A percentile compares a stretch with the other conserved stretches of the same genome.
phyloP scores from a whole-genome alignment of 2,888 invertebrate genomes.

The Mayetiola destructor region DNA sequence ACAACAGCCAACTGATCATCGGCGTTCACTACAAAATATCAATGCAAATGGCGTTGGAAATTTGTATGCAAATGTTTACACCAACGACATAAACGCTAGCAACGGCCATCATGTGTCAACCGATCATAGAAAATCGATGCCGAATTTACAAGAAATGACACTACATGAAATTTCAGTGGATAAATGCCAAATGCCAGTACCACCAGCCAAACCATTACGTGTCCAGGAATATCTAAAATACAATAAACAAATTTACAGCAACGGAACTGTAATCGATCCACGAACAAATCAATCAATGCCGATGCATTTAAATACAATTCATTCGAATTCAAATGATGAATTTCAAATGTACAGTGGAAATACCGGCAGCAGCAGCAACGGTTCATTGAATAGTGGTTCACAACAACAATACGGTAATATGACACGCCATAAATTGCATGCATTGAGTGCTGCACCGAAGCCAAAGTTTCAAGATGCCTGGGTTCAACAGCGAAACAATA shows the following conservation, averaged over 20 bases:
- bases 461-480: conserved; percentile 48
- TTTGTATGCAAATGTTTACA: conserved; percentile 12
- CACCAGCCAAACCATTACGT: conserved; percentile 43
- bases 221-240: conserved; percentile 17
- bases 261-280: neutral
- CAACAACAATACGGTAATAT: conserved; percentile 45
- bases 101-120: conserved; percentile 31
- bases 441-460: conserved; percentile 62
- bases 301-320: conserved; percentile 17
- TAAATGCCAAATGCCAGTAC: conserved; percentile 27
- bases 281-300: conserved; percentile 26
- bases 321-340: conserved; percentile 39
- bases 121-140: conserved; percentile 44
- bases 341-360: conserved; percentile 39
- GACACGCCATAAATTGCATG: conserved; percentile 53
- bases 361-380: conserved; percentile 27
- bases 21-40: conserved; percentile 50
- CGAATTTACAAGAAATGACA: conserved; percentile 39
- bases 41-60: conserved; percentile 34
- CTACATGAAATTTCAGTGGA: conserved; percentile 24
- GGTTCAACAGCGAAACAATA: conserved; percentile 26
- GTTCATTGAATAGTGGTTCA: conserved; percentile 17
- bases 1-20: conserved; percentile 23
- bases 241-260: neutral
- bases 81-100: too few relatives aligned